These are phyloP conservation scores for Sturnira hondurensis DNA, from an alignment of 2,113 vertebrate species.

Conservation along the genomic window DNA sequence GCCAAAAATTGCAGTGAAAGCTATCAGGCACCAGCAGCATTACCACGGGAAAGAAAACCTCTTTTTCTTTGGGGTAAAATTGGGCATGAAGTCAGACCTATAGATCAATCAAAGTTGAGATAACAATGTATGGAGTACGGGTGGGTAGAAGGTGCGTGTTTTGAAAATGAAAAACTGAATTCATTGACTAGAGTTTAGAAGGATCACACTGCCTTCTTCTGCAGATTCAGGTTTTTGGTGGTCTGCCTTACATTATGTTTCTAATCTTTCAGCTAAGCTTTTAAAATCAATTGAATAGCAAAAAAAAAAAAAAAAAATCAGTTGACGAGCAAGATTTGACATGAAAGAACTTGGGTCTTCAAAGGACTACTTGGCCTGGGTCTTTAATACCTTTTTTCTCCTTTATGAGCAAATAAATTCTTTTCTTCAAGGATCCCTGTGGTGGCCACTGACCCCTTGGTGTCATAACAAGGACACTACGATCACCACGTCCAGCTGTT, in stretches of 20 bases:
- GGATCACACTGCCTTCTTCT: not conserved
- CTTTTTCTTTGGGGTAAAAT: not conserved
- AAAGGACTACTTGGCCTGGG: not conserved
- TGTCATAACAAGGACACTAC: not conserved
- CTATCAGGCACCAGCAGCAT: not conserved
- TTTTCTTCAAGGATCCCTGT: not conserved
- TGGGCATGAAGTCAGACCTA: not conserved
- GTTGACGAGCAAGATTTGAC: not conserved
- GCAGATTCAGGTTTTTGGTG: not conserved
- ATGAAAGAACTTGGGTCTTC: not conserved
- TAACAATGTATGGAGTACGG: not conserved
- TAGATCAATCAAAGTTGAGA: not conserved
- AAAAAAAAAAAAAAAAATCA: not conserved
- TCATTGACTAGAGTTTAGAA: slow-evolving; percentile 3
- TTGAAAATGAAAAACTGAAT: slow-evolving; percentile 11
- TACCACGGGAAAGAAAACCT: not conserved
- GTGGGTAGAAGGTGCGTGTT: not conserved
- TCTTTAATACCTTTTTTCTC: not conserved
- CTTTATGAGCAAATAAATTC: not conserved
- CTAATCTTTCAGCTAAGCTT: slow-evolving; percentile 3
- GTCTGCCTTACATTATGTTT: not conserved
- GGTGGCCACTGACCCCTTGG: not conserved
- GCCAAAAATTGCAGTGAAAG: not conserved
- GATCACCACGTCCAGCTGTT: not conserved
- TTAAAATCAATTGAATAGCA: not conserved